These are phyloP conservation scores for Parapsyche elsis DNA, from an alignment of 1,140 invertebrate genomes.

Conservation along the genomic window DNA sequence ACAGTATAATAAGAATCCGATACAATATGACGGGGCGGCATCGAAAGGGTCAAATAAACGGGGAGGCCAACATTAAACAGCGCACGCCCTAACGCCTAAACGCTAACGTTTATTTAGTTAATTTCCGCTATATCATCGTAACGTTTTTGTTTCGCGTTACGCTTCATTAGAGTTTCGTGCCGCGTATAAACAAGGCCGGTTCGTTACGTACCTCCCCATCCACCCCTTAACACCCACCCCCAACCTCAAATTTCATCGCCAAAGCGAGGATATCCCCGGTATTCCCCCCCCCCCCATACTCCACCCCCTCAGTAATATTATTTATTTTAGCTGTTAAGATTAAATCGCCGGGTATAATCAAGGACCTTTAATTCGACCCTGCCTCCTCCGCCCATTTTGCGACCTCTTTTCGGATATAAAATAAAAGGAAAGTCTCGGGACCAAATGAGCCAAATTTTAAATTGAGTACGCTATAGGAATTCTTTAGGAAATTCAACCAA, in stretches of 20 bases:
- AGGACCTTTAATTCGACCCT: slow-evolving; percentile 38
- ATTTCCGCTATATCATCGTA: slow-evolving; percentile 55
- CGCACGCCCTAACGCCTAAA: slow-evolving; percentile 3
- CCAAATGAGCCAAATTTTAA: slow-evolving; percentile 15
- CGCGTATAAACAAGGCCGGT: slow-evolving; percentile 41
- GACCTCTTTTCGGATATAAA: not conserved
- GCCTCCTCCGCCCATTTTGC: not conserved
- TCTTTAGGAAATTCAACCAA: not conserved
- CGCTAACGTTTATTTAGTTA: slow-evolving; percentile 55
- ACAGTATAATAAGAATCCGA: too few species aligned
- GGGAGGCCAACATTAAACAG: not conserved
- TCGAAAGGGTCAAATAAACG: not conserved
- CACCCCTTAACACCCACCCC: not conserved
- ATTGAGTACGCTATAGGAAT: not conserved
- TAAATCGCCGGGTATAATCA: slow-evolving; percentile 41
- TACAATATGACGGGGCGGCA: not conserved
- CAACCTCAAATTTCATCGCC: not conserved
- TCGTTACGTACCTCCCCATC: slow-evolving; percentile 22
- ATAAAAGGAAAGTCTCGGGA: not conserved
- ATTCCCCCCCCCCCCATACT: slow-evolving; percentile 8
- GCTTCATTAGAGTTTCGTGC: slow-evolving; percentile 49
- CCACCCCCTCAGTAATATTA: slow-evolving; percentile 32
- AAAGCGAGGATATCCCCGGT: not conserved
- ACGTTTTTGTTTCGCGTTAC: slow-evolving; percentile 53
- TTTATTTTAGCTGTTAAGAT: slow-evolving; percentile 45